Conservation (phyloP, 2,797 vertebrate species). For the Pseudochirops corinnae region DNA sequence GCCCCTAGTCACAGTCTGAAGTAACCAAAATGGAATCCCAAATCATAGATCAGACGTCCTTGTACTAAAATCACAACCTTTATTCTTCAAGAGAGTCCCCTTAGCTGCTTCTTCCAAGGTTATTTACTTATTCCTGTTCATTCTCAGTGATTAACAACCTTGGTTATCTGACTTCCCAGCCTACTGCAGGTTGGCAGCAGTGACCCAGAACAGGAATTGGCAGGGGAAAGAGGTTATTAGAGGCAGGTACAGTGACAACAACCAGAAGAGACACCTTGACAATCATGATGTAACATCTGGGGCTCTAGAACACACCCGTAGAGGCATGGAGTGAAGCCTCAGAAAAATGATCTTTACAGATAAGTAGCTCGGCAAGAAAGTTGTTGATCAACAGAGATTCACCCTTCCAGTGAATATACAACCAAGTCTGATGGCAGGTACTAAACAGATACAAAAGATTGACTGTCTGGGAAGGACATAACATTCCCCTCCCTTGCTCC, state of each 20-base stretch:
- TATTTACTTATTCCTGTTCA: background rate
- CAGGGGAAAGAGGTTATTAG: background rate
- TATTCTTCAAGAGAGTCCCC: too few species aligned
- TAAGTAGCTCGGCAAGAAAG: background rate
- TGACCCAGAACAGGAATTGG: background rate
- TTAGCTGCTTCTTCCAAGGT: too few species aligned
- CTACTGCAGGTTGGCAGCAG: background rate
- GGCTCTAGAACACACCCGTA: background rate
- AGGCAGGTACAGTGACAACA: background rate
- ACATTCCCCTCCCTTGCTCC: background rate
- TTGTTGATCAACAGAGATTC: background rate
- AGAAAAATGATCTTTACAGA: background rate
- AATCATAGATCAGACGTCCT: background rate
- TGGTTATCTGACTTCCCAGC: background rate
- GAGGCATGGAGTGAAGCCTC: too few species aligned
- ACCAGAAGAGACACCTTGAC: background rate
- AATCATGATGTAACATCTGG: background rate
- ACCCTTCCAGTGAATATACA: background rate
- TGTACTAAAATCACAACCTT: background rate
- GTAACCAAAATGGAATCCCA: background rate
- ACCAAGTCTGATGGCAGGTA: background rate
- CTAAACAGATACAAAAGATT: background rate
- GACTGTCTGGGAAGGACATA: background rate
- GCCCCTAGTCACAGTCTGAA: background rate
- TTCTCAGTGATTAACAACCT: background rate